These are phyloP conservation scores for Philopotamus ludificatus DNA, from an alignment of 1,140 invertebrate species.

Conservation along the genomic window DNA sequence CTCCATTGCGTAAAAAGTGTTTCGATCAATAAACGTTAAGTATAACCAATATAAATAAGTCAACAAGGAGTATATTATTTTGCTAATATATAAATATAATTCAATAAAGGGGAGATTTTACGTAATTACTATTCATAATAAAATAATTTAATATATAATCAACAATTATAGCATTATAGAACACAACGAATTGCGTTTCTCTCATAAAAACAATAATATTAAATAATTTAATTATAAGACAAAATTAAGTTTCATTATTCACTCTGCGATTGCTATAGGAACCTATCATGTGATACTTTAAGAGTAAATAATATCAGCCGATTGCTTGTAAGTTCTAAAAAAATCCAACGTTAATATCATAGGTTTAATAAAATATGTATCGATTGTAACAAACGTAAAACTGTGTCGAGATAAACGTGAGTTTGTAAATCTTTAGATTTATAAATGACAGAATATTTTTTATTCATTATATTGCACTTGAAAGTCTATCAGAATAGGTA, in stretches of 20 bases:
- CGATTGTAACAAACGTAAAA: too few relatives aligned
- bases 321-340: too few relatives aligned
- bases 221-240: not conserved
- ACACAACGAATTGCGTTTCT: not conserved
- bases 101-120: constrained; percentile 14
- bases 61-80: constrained; percentile 37
- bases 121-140: too few relatives aligned
- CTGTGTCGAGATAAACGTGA: too few relatives aligned
- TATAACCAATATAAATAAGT: constrained; percentile 32
- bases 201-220: not conserved
- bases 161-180: not conserved
- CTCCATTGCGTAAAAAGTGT: not conserved
- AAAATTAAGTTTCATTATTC: not conserved
- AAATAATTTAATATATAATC: constrained; percentile 3
- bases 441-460: too few relatives aligned
- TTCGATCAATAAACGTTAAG: not conserved
- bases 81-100: constrained; percentile 22
- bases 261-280: too few relatives aligned
- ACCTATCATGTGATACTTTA: too few relatives aligned
- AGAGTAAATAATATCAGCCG: too few relatives aligned
- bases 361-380: too few relatives aligned
- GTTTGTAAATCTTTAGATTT: too few relatives aligned
- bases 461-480: not conserved
- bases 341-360: too few relatives aligned
- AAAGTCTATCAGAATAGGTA: not conserved